A percentile compares a stretch with the other conserved stretches of the same genome.
These are phyloP conservation scores for Taurulus bubalis DNA, from an alignment of 2,113 vertebrate genomes.

Conservation along the genomic window DNA sequence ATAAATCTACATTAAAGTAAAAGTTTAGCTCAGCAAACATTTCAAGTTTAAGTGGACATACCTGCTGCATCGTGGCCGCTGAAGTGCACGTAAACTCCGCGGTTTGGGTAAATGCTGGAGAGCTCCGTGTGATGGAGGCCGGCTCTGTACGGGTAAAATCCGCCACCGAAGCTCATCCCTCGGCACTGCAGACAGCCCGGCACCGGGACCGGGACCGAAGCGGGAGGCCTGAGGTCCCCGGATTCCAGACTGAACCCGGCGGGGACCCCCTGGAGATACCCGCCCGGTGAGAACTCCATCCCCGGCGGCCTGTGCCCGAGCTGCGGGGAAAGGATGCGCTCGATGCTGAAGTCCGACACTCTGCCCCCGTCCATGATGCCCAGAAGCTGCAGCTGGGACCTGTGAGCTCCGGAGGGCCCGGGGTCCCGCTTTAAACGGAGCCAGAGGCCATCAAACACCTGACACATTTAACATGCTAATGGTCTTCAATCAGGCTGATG, in stretches of 20 bases:
- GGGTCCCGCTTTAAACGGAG: slow-evolving; percentile 16
- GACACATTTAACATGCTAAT: slow-evolving; percentile 32
- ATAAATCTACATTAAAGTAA: neutral
- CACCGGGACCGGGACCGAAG: neutral
- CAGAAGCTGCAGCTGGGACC: neutral
- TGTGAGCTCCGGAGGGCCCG: neutral
- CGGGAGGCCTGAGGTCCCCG: neutral
- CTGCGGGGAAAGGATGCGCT: slow-evolving; percentile 75
- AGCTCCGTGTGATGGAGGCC: slow-evolving; percentile 43
- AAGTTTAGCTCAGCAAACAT: neutral
- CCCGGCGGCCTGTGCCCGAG: slow-evolving; percentile 16
- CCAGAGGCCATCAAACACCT: slow-evolving; percentile 11
- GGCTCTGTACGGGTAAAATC: slow-evolving; percentile 19
- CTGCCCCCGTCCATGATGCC: slow-evolving; percentile 45
- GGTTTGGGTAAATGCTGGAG: slow-evolving; percentile 2
- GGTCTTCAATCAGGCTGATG: slow-evolving; percentile 2
- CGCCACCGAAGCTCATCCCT: slow-evolving; percentile 38
- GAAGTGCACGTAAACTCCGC: slow-evolving; percentile 23
- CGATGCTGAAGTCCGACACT: slow-evolving; percentile 79
- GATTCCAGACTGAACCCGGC: neutral
- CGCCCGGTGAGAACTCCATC: neutral
- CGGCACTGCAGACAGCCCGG: slow-evolving; percentile 30
- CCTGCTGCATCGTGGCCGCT: slow-evolving; percentile 24
- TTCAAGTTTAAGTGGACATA: neutral
- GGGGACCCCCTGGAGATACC: neutral